Percentiles rank a stretch among this genome's conserved stretches.
phyloP scores from a whole-genome alignment of 2,113 vertebrate species.

The Oreochromis spilurus region DNA sequence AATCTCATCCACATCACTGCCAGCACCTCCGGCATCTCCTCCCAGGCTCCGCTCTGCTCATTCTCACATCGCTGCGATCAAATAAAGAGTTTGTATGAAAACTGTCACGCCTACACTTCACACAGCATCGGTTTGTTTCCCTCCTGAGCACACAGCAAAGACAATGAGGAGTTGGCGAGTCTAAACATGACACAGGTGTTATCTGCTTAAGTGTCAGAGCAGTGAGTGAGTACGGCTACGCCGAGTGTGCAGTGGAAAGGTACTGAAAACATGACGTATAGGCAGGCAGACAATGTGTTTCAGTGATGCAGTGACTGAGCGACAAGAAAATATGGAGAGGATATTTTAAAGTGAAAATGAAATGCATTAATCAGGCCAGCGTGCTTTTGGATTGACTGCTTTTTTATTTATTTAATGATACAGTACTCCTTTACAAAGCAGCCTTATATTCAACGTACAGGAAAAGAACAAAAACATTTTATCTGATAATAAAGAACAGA shows the following conservation, averaged over 20 bases:
- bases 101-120: not conserved
- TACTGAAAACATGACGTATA: not conserved
- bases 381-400: not conserved
- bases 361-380: not conserved
- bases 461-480: not conserved
- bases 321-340: not conserved
- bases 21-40: not conserved
- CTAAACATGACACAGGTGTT: not conserved
- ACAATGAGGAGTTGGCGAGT: not conserved
- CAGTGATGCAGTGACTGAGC: not conserved
- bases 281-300: not conserved
- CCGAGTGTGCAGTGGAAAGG: not conserved
- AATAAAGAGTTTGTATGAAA: not conserved
- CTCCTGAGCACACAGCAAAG: constrained; percentile 1
- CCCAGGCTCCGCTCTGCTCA: not conserved
- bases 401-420: not conserved
- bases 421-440: not conserved
- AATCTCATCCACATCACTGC: not conserved
- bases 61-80: not conserved
- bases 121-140: not conserved
- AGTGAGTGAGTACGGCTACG: not conserved
- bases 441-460: not conserved
- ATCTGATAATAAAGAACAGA: not conserved
- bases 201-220: not conserved
- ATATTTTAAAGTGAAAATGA: not conserved